Percentiles rank a stretch among this genome's conserved stretches.
These are phyloP conservation scores for Lasius platythorax DNA, from an alignment of 2,888 invertebrate genomes.

Conservation along the genomic window DNA sequence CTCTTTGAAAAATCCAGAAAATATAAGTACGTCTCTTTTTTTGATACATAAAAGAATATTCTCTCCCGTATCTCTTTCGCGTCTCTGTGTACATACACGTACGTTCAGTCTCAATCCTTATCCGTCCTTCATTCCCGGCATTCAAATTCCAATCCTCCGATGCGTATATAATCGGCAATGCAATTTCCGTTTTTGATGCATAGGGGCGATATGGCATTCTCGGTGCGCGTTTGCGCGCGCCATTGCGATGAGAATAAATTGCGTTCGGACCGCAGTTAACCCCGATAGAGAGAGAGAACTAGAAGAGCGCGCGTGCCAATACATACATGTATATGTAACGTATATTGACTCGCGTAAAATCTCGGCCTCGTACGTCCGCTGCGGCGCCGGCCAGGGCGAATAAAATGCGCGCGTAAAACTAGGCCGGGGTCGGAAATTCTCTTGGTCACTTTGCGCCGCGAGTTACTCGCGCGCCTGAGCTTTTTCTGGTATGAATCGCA, in stretches of 20 bases:
- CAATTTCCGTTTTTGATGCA: conserved; percentile 47
- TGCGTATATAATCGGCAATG: conserved; percentile 20
- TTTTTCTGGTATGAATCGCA: conserved; percentile 26
- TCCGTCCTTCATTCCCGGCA: background rate
- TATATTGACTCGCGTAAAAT: conserved; percentile 61
- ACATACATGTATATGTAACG: conserved; percentile 8
- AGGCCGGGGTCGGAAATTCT: conserved; percentile 24
- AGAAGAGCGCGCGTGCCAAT: conserved; percentile 38
- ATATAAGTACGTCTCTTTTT: background rate
- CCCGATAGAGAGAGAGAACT: conserved; percentile 59
- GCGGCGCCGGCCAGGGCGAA: conserved; percentile 36
- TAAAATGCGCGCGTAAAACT: conserved; percentile 58
- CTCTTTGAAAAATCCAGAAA: background rate
- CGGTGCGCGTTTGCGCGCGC: conserved; percentile 18
- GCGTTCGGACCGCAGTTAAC: conserved; percentile 73
- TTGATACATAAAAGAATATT: background rate
- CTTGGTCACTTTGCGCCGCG: background rate
- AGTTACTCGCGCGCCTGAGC: conserved; percentile 31
- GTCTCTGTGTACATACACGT: background rate
- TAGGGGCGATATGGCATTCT: conserved; percentile 31
- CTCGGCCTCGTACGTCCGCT: conserved; percentile 32
- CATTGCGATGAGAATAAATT: conserved; percentile 72
- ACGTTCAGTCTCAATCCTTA: background rate
- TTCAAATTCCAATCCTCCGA: conserved; percentile 19
- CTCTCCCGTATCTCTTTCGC: background rate